These are phyloP conservation scores for Jaculus jaculus DNA, from an alignment of 2,113 vertebrate genomes.

Conservation along the genomic window DNA sequence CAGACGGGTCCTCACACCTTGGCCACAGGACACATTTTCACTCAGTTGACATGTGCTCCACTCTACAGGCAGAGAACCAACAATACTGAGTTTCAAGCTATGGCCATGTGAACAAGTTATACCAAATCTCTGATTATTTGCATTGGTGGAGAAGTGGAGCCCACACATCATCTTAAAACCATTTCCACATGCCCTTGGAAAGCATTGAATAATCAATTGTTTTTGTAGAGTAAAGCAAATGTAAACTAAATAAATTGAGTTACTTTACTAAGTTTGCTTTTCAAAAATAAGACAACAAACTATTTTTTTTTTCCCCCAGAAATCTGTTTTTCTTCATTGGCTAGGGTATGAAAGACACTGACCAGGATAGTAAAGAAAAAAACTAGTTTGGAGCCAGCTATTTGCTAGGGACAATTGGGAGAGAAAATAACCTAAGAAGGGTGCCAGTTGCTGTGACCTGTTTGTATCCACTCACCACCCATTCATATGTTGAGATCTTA, in stretches of 20 bases:
- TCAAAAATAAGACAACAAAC: not conserved
- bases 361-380: not conserved
- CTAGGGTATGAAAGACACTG: not conserved
- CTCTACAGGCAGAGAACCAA: conserved; percentile 83
- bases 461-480: rapidly evolving
- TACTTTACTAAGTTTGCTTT: not conserved
- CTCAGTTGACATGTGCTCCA: conserved; percentile 96
- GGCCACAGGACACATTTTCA: conserved; percentile 91
- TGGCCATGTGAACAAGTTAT: conserved; percentile 13
- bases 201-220: not conserved
- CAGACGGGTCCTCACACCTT: conserved; percentile 88
- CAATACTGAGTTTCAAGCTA: conserved; percentile 12
- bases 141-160: not conserved
- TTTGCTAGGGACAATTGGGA: not conserved
- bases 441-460: not conserved
- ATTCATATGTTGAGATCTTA: not conserved
- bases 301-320: not conserved
- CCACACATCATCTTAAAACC: not conserved
- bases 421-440: not conserved
- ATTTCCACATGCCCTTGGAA: not conserved
- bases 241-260: not conserved
- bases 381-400: not conserved
- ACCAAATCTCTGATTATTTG: not conserved
- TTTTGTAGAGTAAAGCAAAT: not conserved
- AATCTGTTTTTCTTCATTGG: not conserved